Percentiles rank a stretch among this genome's conserved stretches.
Evolutionary conservation across 2,888 invertebrate species (phyloP).

Genomic region (Priocnemis perturbator): DNA sequence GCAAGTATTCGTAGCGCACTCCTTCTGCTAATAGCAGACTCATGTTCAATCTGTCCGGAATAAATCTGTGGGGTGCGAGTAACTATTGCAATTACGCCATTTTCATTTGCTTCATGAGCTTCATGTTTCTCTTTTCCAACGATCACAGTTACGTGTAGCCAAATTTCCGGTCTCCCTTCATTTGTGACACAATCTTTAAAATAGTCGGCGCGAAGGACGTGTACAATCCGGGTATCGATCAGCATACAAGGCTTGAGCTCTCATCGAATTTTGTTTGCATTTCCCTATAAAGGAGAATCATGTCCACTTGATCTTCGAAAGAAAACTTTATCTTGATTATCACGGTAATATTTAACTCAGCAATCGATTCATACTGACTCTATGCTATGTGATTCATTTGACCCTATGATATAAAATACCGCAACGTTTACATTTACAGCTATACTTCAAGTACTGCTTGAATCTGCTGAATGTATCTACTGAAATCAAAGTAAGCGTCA

Average conservation of each 20-base stretch:
- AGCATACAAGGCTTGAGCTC: slow-evolving; percentile 3
- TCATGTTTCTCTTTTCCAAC: background rate
- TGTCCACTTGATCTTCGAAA: slow-evolving; percentile 12
- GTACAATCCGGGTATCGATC: background rate
- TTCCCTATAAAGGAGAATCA: slow-evolving; percentile 18
- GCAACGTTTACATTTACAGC: no score
- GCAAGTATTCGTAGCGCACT: background rate
- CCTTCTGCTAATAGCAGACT: background rate
- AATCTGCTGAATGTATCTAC: no score
- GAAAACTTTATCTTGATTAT: slow-evolving; percentile 17
- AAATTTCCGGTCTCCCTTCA: background rate
- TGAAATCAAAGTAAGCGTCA: no score
- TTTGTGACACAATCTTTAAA: background rate
- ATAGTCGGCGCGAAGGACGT: no score
- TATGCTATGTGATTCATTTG: no score
- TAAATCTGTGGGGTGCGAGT: slow-evolving; percentile 9
- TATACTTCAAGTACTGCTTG: no score
- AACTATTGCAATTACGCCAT: slow-evolving; percentile 8
- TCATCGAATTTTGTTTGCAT: background rate
- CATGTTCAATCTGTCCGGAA: slow-evolving; percentile 8
- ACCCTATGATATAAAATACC: background rate
- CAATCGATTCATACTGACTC: slow-evolving; percentile 2
- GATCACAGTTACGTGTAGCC: background rate
- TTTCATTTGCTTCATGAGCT: background rate
- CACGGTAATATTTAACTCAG: background rate